Evolutionary conservation across 2,797 vertebrate species (phyloP), one percentile per base, ranked within the genome.

Genomic region (Sebastes itinus): DNA sequence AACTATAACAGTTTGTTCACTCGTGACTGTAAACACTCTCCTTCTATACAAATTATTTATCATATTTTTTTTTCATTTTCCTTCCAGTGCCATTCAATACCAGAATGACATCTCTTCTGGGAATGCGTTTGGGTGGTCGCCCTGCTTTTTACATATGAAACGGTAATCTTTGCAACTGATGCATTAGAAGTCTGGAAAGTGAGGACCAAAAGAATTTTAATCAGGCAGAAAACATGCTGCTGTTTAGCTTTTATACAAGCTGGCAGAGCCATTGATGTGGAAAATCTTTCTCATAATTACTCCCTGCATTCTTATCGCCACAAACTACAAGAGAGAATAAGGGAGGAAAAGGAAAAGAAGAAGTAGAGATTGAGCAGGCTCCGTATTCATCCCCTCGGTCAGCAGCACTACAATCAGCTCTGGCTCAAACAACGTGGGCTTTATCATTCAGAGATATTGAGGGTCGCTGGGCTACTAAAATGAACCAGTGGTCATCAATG

Each of bases 131-230:
- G 65, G 52, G 59, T 32, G 52, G 20, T 68, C 46, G 42, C 20
- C 56, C n/a, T 60, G 13, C 4, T 28, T 63, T 59, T 30, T 74
- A 54, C 58, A 67, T 61, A n/a, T 56, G 18, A 81, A 83, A 80
- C 7, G 5, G n/a, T 72, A 67, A 83, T 80, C 54, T 63, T n/a
- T 72, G 49, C 59, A 84, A 81, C 33, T 11, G 59, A 82, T 84
- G 72, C 72, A 73, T 75, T 77, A 77, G 38, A 87, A 64, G 66
- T 65, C 52, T 52, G 65, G n/a, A 72, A 80, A 83, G 30, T 77
- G 64, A 70, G 56, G 77, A 90, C 75, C 74, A 81, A 87, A 83
- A 71, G 77, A 86, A 76, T 89, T 89, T 82, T 89, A 90, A 92
- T 92, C 84, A 83, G 75, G 30, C 62, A 75, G 75, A 75, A 81